phyloP scores from a whole-genome alignment of 2,113 vertebrate species.

The Misgurnus anguillicaudatus region DNA sequence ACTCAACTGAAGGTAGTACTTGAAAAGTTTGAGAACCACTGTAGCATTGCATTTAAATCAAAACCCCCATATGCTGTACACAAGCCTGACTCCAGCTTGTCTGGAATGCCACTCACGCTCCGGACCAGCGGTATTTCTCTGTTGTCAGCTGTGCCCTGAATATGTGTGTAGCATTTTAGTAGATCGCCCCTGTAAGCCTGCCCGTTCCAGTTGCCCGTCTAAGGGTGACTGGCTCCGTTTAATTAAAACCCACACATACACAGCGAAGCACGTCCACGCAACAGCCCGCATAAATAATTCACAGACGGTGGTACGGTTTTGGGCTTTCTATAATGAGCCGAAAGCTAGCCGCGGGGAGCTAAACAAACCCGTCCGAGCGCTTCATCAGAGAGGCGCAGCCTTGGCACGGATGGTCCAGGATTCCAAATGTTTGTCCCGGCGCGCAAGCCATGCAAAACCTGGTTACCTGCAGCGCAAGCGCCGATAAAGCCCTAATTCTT shows the following conservation, averaged over 20 bases:
- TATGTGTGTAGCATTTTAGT: slow-evolving; percentile 45
- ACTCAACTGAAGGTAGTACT: too few species aligned
- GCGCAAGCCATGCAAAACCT: slow-evolving; percentile 50
- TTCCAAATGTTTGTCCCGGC: slow-evolving; percentile 56
- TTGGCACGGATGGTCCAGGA: slow-evolving; percentile 56
- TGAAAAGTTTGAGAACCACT: not conserved
- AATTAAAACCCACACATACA: slow-evolving; percentile 67
- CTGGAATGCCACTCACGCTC: not conserved
- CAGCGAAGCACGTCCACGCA: slow-evolving; percentile 57
- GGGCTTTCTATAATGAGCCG: slow-evolving; percentile 67
- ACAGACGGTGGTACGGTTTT: slow-evolving; percentile 63
- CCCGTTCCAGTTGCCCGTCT: slow-evolving; percentile 64
- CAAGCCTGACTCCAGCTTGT: not conserved
- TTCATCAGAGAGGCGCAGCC: slow-evolving; percentile 57
- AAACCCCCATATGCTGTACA: not conserved
- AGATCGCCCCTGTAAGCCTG: slow-evolving; percentile 56
- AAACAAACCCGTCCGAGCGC: slow-evolving; percentile 51
- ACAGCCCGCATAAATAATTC: slow-evolving; percentile 71
- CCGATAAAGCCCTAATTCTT: slow-evolving; percentile 68
- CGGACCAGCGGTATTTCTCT: not conserved
- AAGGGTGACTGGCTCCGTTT: slow-evolving; percentile 62
- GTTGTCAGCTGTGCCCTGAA: slow-evolving; percentile 16
- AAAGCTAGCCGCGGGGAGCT: slow-evolving; percentile 61
- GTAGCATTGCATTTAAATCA: not conserved
- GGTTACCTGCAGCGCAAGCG: slow-evolving; percentile 55